Evolutionary conservation across 2,113 vertebrate species (phyloP).

Genomic region (Lanius ludovicianus): DNA sequence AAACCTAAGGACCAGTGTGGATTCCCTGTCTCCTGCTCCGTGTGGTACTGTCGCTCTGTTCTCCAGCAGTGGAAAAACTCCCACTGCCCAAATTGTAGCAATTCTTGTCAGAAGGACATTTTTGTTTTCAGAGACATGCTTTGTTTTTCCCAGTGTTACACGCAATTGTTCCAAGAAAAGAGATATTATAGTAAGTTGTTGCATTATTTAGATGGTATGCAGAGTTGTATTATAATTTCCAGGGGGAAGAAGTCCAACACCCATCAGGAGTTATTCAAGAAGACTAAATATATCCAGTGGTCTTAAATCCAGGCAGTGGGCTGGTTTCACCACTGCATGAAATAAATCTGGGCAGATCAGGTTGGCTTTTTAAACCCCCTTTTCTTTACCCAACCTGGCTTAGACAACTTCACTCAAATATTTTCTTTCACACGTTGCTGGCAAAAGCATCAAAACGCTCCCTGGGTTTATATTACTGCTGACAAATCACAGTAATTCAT

Average conservation of each 20-base stretch:
- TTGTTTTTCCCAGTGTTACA: neutral
- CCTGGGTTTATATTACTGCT: conserved; percentile 57
- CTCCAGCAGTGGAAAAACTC: neutral
- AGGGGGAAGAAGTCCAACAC: neutral
- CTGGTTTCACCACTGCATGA: neutral
- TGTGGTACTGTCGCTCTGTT: neutral
- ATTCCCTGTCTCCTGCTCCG: neutral
- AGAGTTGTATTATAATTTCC: conserved; percentile 20
- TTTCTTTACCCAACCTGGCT: conserved; percentile 17
- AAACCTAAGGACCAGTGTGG: neutral
- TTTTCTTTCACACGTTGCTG: conserved; percentile 57
- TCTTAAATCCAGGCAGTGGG: conserved; percentile 27
- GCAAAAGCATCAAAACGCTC: conserved; percentile 59
- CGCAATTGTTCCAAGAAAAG: neutral
- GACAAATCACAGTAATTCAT: conserved; percentile 70
- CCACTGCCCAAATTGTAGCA: neutral
- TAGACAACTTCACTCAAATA: conserved; percentile 38
- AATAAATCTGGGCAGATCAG: conserved; percentile 24
- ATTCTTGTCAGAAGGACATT: neutral
- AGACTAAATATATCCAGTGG: conserved; percentile 8
- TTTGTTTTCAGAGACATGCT: neutral
- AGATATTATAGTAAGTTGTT: neutral
- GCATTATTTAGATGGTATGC: conserved; percentile 16
- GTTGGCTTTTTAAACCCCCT: neutral
- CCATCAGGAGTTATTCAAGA: neutral